These are phyloP conservation scores for Trissolcus basalis DNA, from an alignment of 1,140 invertebrate genomes.

Conservation along the genomic window DNA sequence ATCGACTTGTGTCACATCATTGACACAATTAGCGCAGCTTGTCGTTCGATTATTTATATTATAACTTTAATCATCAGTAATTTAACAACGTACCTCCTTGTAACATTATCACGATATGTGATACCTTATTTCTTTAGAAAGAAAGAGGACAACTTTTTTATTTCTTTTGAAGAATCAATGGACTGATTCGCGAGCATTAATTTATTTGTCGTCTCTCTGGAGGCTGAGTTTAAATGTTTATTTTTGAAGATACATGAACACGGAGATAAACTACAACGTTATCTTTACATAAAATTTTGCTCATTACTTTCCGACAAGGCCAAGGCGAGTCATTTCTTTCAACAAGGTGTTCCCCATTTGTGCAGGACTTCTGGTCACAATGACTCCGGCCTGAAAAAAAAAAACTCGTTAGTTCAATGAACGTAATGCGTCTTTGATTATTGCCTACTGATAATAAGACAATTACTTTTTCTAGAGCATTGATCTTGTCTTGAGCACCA, in stretches of 20 bases:
- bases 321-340: slow-evolving; percentile 90
- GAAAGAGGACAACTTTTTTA: slow-evolving; percentile 22
- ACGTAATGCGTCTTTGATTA: too few relatives aligned
- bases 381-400: slow-evolving; percentile 85
- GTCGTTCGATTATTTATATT: slow-evolving; percentile 17
- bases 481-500: slow-evolving; percentile 92
- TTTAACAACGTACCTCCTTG: slow-evolving; percentile 30
- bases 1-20: slow-evolving; percentile 16
- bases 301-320: slow-evolving; percentile 74
- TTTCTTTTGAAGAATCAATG: slow-evolving; percentile 13
- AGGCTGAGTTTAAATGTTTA: slow-evolving; percentile 65
- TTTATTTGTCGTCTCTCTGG: slow-evolving; percentile 33
- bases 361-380: slow-evolving; percentile 96
- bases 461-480: slow-evolving; percentile 91
- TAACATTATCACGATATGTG: slow-evolving; percentile 22
- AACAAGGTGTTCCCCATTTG: slow-evolving; percentile 94
- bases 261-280: slow-evolving; percentile 72
- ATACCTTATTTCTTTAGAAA: slow-evolving; percentile 15
- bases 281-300: slow-evolving; percentile 56
- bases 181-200: slow-evolving; percentile 22
- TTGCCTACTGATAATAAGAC: background rate
- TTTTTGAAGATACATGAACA: slow-evolving; percentile 71
- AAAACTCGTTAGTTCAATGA: background rate
- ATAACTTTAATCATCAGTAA: slow-evolving; percentile 13
- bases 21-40: slow-evolving; percentile 17